These are phyloP conservation scores for Epicauta chinensis DNA, from an alignment of 1,140 invertebrate genomes.

Conservation along the genomic window DNA sequence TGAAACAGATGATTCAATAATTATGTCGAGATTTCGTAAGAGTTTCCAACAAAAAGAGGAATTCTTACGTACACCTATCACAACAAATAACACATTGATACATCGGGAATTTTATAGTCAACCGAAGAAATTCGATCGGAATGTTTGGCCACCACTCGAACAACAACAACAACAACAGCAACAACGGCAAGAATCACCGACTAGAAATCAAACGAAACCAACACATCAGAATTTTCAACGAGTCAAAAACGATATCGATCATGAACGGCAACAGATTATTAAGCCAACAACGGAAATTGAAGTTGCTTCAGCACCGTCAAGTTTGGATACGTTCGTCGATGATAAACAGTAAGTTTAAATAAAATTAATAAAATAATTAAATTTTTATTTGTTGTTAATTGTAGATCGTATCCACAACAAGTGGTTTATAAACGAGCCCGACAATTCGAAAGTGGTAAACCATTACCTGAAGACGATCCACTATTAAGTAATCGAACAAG, in stretches of 20 bases:
- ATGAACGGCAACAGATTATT: slow-evolving; percentile 27
- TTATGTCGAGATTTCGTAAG: slow-evolving; percentile 66
- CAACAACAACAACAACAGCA: slow-evolving; percentile 1
- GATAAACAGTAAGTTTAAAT: neutral
- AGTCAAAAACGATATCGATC: slow-evolving; percentile 44
- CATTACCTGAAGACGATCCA: slow-evolving; percentile 51
- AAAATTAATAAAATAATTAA: neutral
- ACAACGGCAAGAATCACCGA: slow-evolving; percentile 34
- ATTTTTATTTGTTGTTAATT: slow-evolving; percentile 13
- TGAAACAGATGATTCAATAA: slow-evolving; percentile 61
- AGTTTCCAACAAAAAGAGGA: slow-evolving; percentile 83
- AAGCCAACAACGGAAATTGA: neutral
- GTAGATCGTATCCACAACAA: slow-evolving; percentile 49
- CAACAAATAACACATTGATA: slow-evolving; percentile 35
- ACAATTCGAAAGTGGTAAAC: slow-evolving; percentile 60
- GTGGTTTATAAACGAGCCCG: slow-evolving; percentile 64
- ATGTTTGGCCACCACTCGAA: slow-evolving; percentile 62
- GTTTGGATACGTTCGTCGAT: neutral
- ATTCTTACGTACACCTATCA: slow-evolving; percentile 66
- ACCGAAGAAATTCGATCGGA: slow-evolving; percentile 66
- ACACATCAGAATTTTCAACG: slow-evolving; percentile 43
- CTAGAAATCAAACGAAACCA: slow-evolving; percentile 31
- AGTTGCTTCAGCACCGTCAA: neutral
- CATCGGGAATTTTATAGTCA: slow-evolving; percentile 69
- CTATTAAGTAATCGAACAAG: slow-evolving; percentile 55